These are phyloP conservation scores for Engraulis encrasicolus DNA, from an alignment of 2,113 vertebrate genomes.

Conservation along the genomic window DNA sequence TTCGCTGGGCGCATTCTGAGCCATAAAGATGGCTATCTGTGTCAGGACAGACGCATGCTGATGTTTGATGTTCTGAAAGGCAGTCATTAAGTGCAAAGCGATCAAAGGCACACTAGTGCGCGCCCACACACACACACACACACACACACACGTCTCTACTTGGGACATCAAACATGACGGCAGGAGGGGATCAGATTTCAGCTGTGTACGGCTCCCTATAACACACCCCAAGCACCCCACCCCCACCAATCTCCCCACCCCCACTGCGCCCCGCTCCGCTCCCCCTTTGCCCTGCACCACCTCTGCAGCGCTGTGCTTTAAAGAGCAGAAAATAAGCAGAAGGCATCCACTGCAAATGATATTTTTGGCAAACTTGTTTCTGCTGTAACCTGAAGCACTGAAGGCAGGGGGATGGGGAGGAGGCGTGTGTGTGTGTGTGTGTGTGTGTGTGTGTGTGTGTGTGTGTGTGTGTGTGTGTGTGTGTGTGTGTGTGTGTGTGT, in stretches of 20 bases:
- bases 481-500: no score
- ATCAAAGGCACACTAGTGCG: constrained; percentile 78
- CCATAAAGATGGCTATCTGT: constrained; percentile 62
- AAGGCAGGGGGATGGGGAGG: no score
- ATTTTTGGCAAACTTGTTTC: constrained; percentile 59
- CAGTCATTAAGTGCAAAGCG: constrained; percentile 72
- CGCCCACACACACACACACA: no score
- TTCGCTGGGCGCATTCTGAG: constrained; percentile 38
- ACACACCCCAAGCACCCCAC: no score
- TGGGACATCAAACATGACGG: constrained; percentile 79
- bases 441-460: no score
- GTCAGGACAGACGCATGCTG: constrained; percentile 56
- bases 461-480: no score
- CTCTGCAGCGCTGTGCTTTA: constrained; percentile 24
- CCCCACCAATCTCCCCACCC: no score
- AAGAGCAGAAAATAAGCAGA: constrained; percentile 38
- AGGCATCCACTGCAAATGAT: constrained; percentile 48
- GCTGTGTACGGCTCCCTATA: constrained; percentile 53
- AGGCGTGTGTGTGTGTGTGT: no score
- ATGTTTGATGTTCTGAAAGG: constrained; percentile 70
- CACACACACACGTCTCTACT: constrained; percentile 57
- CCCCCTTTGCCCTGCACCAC: constrained; percentile 43
- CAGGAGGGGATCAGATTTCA: constrained; percentile 73
- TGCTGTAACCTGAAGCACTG: constrained; percentile 48
- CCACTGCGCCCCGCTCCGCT: no score